Evolutionary conservation across 2,113 vertebrate genomes (phyloP).

Genomic region (Rissa tridactyla): DNA sequence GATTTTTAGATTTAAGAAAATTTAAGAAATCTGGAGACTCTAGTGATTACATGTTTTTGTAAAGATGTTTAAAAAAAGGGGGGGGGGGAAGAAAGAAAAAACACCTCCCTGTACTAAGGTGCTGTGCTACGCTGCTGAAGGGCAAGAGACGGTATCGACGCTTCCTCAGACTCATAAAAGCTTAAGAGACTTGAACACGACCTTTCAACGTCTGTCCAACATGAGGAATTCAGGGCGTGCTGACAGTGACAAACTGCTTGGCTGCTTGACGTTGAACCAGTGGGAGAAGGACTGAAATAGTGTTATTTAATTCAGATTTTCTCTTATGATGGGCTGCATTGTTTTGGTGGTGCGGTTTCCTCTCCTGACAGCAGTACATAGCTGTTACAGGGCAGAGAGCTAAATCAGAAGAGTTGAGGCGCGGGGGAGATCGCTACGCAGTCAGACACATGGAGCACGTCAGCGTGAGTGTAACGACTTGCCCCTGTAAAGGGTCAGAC

Average conservation of each 20-base stretch:
- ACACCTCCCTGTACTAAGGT: not conserved
- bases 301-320: not conserved
- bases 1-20: not conserved
- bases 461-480: not conserved
- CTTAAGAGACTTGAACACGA: not conserved
- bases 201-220: not conserved
- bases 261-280: not conserved
- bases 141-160: not conserved
- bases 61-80: not conserved
- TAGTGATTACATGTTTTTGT: not conserved
- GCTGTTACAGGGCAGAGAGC: not conserved
- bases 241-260: not conserved
- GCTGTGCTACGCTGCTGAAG: not conserved
- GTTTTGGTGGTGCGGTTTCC: not conserved
- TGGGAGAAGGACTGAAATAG: not conserved
- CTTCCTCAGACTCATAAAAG: not conserved
- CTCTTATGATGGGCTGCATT: not conserved
- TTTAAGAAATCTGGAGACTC: not conserved
- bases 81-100: fast-evolving
- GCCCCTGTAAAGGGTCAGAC: not conserved
- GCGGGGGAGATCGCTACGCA: not conserved
- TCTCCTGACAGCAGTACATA: not conserved
- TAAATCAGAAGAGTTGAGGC: not conserved
- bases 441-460: not conserved
- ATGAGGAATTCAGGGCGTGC: fast-evolving